Evolutionary conservation across 2,113 vertebrate genomes (phyloP).

Genomic region (Poeciliopsis turrubarensis): DNA sequence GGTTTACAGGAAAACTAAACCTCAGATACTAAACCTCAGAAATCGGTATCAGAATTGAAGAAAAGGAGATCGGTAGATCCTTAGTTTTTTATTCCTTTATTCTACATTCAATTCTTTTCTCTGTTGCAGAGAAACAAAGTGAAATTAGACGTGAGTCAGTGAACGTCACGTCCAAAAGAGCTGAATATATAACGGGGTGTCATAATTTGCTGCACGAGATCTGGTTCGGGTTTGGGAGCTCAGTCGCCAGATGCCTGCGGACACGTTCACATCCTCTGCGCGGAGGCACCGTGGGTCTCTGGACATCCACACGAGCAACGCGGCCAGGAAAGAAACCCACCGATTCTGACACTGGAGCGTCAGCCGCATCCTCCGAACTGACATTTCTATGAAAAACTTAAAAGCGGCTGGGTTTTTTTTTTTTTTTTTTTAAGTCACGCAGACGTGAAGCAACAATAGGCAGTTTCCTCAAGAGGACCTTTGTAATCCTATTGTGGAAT

Average conservation of each 20-base stretch:
- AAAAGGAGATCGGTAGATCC: no score
- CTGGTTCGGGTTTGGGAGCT: not conserved
- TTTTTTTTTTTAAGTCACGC: no score
- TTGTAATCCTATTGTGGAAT: not conserved
- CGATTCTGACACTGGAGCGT: not conserved
- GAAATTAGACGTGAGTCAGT: no score
- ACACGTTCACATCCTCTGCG: not conserved
- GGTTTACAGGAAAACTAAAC: no score
- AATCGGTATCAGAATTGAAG: no score
- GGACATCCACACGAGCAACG: not conserved
- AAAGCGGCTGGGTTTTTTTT: not conserved
- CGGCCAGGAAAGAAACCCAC: not conserved
- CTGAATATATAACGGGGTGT: not conserved
- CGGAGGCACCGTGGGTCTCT: not conserved
- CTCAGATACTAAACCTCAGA: no score
- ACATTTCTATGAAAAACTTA: not conserved
- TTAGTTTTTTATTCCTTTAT: no score
- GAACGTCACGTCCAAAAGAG: not conserved
- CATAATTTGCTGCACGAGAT: not conserved
- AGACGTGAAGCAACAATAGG: not conserved
- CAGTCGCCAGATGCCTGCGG: not conserved
- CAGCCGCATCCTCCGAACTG: not conserved
- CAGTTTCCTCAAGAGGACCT: slow-evolving; percentile 19
- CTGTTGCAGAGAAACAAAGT: no score
- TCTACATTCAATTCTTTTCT: no score